Base-by-base conservation (phyloP, 2,113 vertebrate species). In the Coreoperca whiteheadi region DNA sequence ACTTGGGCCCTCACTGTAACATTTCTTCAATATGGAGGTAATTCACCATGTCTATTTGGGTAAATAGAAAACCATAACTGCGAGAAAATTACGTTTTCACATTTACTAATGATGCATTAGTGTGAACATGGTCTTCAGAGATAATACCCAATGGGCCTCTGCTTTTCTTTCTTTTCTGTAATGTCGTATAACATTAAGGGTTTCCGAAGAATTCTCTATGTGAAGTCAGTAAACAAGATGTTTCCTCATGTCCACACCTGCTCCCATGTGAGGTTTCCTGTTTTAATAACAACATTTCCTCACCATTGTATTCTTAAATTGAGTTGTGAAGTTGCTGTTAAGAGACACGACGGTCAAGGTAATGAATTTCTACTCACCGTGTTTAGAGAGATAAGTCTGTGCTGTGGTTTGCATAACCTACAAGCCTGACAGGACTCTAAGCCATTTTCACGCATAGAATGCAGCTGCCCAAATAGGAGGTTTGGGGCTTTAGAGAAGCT, bases 341-440 rank as follows among this genome's bases (percentile, higher is more conserved):
- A 83, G 54, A 80, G 60, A 78, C 64, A 63, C 32, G 4, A 34
- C 8, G 48, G 74, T 82, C 77, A 88, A 83, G 79, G 77, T 92
- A 91, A 90, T 91, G 84, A 84, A 84, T 89, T 92, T 90, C 32
- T 59, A 28, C 76, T 79, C 74, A 15, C 73, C 7, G 7, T 87
- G 79, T 81, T 86, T 78, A 60, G 59, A 67, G 56, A 89, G 83
- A 85, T 87, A 83, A 92, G 87, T 85, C 73, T 51, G 34, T 75
- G 85, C 84, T 72, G 82, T 66, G 89, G 90, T 87, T 88, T 91
- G 87, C 85, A 89, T 89, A 89, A 82, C 88, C 88, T 88, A 82
- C 85, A 56, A 83, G 73, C 72, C 72, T 74, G 86, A 88, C 86
- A 86, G 81, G 81, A 68, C 82, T 87, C 69, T 92, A 88, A 93